Evolutionary conservation across 2,888 invertebrate genomes (phyloP).

Genomic region (Troilus luridus): DNA sequence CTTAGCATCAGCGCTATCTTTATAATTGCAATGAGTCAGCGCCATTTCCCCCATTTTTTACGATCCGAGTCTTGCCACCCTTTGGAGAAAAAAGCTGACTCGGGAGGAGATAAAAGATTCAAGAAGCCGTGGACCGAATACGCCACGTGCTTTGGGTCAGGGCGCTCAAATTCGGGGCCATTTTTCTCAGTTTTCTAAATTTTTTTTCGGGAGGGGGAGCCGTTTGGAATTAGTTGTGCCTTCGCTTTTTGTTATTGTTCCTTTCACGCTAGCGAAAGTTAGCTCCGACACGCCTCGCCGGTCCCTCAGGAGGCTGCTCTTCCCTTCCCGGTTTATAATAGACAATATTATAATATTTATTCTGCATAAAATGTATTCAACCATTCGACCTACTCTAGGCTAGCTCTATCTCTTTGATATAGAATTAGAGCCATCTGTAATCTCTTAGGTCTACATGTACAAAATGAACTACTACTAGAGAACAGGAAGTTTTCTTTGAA

Average conservation of each 20-base stretch:
- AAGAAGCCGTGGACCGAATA: constrained; percentile 8
- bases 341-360: background rate
- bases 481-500: no score
- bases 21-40: constrained; percentile 44
- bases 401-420: no score
- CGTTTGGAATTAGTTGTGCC: constrained; percentile 11
- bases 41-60: background rate
- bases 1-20: constrained; percentile 3
- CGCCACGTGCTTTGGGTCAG: constrained; percentile 7
- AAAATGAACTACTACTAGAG: no score
- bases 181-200: background rate
- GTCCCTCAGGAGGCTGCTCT: background rate
- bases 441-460: no score
- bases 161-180: background rate
- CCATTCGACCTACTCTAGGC: no score
- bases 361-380: no score
- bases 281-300: constrained; percentile 12
- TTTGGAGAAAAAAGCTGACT: constrained; percentile 26
- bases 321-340: background rate
- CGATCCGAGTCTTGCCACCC: background rate
- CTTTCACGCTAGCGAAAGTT: constrained; percentile 17
- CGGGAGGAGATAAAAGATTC: background rate
- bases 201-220: background rate
- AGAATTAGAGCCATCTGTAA: no score
- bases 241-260: constrained; percentile 34